A percentile compares a stretch with the other conserved stretches of the same genome.
These are phyloP conservation scores for Campylomormyrus tamandua DNA, from an alignment of 2,113 vertebrate genomes.

Conservation along the genomic window DNA sequence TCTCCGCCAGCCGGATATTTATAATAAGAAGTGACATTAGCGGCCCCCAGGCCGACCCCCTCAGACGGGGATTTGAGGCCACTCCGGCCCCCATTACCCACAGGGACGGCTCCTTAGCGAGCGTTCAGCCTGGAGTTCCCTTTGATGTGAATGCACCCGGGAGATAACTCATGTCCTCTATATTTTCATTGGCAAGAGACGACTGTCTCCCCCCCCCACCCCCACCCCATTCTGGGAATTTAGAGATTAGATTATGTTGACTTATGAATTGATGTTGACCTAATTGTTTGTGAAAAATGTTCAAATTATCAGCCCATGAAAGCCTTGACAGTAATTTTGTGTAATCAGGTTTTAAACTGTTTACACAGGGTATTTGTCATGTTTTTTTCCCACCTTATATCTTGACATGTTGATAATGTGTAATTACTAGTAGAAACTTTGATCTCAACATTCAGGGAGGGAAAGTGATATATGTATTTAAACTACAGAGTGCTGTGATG, in stretches of 20 bases:
- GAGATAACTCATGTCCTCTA: slow-evolving; percentile 31
- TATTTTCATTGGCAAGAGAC: slow-evolving; percentile 28
- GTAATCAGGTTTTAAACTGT: slow-evolving; percentile 25
- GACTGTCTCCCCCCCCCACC: not conserved
- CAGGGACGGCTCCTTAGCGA: slow-evolving; percentile 5
- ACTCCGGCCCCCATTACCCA: not conserved
- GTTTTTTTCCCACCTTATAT: slow-evolving; percentile 19
- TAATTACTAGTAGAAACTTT: slow-evolving; percentile 22
- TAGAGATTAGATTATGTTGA: slow-evolving; percentile 31
- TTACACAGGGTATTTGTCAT: slow-evolving; percentile 22
- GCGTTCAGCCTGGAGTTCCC: not conserved
- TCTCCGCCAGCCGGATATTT: not conserved
- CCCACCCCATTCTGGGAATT: slow-evolving; percentile 15
- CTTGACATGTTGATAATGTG: slow-evolving; percentile 15
- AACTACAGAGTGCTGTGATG: not conserved
- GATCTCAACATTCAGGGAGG: slow-evolving; percentile 11
- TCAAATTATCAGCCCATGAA: slow-evolving; percentile 10
- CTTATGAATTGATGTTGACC: slow-evolving; percentile 31
- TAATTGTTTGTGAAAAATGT: slow-evolving; percentile 25
- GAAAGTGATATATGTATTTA: not conserved
- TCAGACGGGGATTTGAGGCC: not conserved
- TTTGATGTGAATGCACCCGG: slow-evolving; percentile 30
- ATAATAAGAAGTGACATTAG: slow-evolving; percentile 6
- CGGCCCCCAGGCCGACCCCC: not conserved
- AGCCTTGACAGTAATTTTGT: slow-evolving; percentile 21